phyloP scores from a whole-genome alignment of 2,797 vertebrate genomes.

The Triplophysa yarkandensis region DNA sequence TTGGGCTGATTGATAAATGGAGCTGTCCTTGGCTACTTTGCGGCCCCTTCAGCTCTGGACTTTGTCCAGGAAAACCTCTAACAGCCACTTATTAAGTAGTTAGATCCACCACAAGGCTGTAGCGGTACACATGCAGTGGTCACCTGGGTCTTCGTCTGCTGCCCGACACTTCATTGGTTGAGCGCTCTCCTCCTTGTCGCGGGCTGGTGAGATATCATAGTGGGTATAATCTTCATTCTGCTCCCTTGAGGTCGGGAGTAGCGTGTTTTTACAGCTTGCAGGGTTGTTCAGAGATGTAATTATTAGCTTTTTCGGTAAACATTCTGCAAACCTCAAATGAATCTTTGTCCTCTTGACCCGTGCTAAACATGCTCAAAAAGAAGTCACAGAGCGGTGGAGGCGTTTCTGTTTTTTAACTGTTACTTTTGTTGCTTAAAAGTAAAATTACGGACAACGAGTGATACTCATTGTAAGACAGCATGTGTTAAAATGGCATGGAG shows the following conservation, averaged over 20 bases:
- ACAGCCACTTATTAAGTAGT: slow-evolving; percentile 87
- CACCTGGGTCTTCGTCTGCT: slow-evolving; percentile 56
- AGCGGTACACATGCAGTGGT: slow-evolving; percentile 50
- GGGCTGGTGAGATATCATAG: slow-evolving; percentile 47
- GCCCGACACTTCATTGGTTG: slow-evolving; percentile 53
- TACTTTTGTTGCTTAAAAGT: slow-evolving; percentile 24
- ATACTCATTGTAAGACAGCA: slow-evolving; percentile 39
- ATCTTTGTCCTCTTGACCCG: slow-evolving; percentile 50
- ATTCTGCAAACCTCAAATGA: slow-evolving; percentile 55
- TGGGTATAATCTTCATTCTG: slow-evolving; percentile 62
- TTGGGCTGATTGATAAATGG: slow-evolving; percentile 84
- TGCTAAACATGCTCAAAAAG: slow-evolving; percentile 24
- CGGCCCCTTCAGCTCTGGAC: slow-evolving; percentile 86
- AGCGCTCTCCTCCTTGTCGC: slow-evolving; percentile 46
- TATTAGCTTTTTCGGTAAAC: slow-evolving; percentile 68
- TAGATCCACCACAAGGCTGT: slow-evolving; percentile 74
- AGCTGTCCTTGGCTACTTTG: slow-evolving; percentile 69
- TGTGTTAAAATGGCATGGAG: slow-evolving; percentile 4
- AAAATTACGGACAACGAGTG: slow-evolving; percentile 11
- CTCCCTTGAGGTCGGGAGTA: slow-evolving; percentile 61
- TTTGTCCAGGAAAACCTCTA: slow-evolving; percentile 93
- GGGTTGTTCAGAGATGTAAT: slow-evolving; percentile 63
- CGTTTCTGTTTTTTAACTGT: slow-evolving; percentile 26
- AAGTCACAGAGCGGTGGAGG: slow-evolving; percentile 28
- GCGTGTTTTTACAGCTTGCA: slow-evolving; percentile 70